Conservation (phyloP, 2,888 invertebrate species). For the Nomada goodeniana region DNA sequence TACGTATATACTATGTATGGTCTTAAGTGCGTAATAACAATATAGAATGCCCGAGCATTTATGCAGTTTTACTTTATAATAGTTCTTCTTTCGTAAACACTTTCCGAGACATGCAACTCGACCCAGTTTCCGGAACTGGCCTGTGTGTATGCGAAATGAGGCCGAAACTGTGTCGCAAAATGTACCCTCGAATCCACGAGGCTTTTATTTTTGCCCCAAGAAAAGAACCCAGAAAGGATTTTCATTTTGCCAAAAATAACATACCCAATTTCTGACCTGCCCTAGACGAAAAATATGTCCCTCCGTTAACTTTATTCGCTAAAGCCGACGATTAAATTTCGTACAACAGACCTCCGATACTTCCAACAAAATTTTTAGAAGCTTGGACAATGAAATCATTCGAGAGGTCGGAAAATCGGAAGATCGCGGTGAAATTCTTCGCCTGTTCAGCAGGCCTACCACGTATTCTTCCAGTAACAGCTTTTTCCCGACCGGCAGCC, state of each 20-base stretch:
- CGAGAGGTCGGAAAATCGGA: background rate
- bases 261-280: background rate
- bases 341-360: background rate
- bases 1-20: background rate
- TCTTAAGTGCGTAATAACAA: background rate
- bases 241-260: background rate
- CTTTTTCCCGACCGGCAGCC: slow-evolving; percentile 32
- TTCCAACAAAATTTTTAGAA: background rate
- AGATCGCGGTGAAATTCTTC: slow-evolving; percentile 10
- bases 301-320: too few species aligned
- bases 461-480: slow-evolving; percentile 40
- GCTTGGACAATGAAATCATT: background rate
- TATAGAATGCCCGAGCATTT: background rate
- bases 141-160: background rate
- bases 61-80: slow-evolving; percentile 16
- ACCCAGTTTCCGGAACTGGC: slow-evolving; percentile 8
- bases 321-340: background rate
- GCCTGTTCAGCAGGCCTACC: slow-evolving; percentile 31
- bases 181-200: background rate
- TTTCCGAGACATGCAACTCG: slow-evolving; percentile 9
- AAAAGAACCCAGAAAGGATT: too few species aligned
- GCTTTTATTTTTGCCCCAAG: too few species aligned
- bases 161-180: slow-evolving; percentile 19
- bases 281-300: too few species aligned
- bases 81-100: slow-evolving; percentile 21